Evolutionary conservation across 2,888 invertebrate species (phyloP).

Genomic region (Dasypogon diadema): DNA sequence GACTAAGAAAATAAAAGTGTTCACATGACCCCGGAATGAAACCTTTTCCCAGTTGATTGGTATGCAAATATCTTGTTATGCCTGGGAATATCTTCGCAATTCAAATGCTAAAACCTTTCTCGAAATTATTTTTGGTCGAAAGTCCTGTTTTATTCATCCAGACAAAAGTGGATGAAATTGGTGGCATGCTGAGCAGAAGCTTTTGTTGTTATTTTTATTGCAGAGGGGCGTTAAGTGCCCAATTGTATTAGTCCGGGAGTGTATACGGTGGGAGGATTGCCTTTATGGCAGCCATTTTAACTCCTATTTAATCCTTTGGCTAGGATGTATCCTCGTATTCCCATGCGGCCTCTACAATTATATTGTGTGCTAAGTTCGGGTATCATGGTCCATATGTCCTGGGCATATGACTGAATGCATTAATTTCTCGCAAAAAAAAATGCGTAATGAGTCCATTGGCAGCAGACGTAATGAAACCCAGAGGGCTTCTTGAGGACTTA

Average conservation of each 20-base stretch:
- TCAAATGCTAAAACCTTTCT: constrained; percentile 41
- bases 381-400: neutral
- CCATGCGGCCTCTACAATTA: constrained; percentile 6
- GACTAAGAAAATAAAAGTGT: too few species aligned
- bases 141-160: constrained; percentile 49
- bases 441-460: neutral
- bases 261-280: neutral
- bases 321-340: neutral
- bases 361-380: neutral
- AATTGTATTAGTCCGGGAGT: constrained; percentile 53
- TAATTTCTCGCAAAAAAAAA: neutral
- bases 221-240: constrained; percentile 52
- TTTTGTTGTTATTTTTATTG: constrained; percentile 54
- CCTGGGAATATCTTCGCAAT: constrained; percentile 21
- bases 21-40: constrained; percentile 11
- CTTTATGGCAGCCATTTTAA: constrained; percentile 50
- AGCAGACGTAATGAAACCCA: too few species aligned
- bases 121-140: constrained; percentile 43
- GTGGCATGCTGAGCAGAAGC: constrained; percentile 42
- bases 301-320: constrained; percentile 41
- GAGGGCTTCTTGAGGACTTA: too few species aligned
- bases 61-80: constrained; percentile 42
- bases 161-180: constrained; percentile 35
- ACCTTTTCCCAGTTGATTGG: constrained; percentile 41
- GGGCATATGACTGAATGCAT: neutral